Percentiles rank a stretch among this genome's conserved stretches.
phyloP scores from a whole-genome alignment of 1,140 invertebrate genomes.

The Leptopilina clavipes region DNA sequence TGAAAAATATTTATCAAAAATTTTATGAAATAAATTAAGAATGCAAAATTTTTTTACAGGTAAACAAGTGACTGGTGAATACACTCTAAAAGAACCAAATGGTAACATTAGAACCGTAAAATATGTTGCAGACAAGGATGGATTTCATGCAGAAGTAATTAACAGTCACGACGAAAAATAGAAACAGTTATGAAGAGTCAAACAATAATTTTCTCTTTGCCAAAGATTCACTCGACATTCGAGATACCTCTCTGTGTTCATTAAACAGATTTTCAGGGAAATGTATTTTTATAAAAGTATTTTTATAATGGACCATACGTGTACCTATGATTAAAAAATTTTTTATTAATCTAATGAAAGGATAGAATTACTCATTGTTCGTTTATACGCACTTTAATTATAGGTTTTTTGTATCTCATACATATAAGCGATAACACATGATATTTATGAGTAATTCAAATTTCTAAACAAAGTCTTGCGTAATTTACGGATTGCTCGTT shows the following conservation, averaged over 20 bases:
- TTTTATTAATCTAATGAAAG: too few species aligned
- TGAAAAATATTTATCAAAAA: too few species aligned
- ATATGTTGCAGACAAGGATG: constrained; percentile 67
- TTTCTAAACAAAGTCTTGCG: too few species aligned
- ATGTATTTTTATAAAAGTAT: neutral
- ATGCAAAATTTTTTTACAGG: constrained; percentile 53
- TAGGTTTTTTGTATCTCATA: too few species aligned
- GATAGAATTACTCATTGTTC: too few species aligned
- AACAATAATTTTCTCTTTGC: constrained; percentile 49
- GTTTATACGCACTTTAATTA: too few species aligned
- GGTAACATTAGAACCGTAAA: constrained; percentile 70
- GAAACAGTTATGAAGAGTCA: constrained; percentile 10
- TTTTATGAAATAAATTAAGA: too few species aligned
- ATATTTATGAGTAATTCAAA: too few species aligned
- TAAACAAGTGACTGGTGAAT: constrained; percentile 78
- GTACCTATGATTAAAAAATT: too few species aligned
- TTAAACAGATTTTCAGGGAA: neutral
- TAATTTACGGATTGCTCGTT: too few species aligned
- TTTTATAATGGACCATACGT: neutral
- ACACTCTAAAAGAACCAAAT: constrained; percentile 79
- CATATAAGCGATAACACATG: too few species aligned
- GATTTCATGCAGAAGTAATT: constrained; percentile 79
- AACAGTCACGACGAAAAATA: constrained; percentile 77
- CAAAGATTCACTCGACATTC: constrained; percentile 44
- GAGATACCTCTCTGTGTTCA: constrained; percentile 34